Conservation (phyloP, 2,888 invertebrate genomes). For the Vesta saturnalis region DNA sequence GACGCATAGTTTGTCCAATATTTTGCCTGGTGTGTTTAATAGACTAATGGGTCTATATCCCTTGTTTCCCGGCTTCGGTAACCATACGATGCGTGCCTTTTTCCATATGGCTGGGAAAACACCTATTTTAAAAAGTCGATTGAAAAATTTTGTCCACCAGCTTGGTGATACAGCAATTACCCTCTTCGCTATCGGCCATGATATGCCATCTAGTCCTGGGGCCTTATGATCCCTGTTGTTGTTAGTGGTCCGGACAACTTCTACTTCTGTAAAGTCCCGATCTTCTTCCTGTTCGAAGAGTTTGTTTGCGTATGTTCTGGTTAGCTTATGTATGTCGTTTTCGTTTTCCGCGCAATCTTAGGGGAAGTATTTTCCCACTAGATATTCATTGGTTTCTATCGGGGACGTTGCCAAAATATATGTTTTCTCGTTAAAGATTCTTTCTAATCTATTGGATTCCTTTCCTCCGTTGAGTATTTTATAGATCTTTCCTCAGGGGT, state of each 20-base stretch:
- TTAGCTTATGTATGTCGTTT: background rate
- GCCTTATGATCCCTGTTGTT: background rate
- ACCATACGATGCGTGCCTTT: background rate
- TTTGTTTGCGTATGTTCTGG: background rate
- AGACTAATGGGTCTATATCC: background rate
- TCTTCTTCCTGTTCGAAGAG: too few species aligned
- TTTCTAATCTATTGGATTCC: too few species aligned
- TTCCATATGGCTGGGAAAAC: background rate
- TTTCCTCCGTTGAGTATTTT: background rate
- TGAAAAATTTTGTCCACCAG: background rate
- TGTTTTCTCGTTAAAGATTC: background rate
- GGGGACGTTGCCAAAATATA: background rate
- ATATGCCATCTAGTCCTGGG: background rate
- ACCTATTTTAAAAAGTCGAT: background rate
- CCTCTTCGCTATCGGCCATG: background rate
- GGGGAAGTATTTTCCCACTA: background rate
- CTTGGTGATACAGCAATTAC: background rate
- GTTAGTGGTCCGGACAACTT: background rate
- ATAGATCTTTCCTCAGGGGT: background rate
- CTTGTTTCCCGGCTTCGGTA: background rate
- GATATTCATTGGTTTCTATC: background rate
- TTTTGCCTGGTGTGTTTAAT: background rate
- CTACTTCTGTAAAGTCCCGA: background rate
- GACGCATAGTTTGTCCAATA: background rate
- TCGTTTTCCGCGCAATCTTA: background rate